A percentile compares a stretch with the other conserved stretches of the same genome.
Evolutionary conservation across 2,113 vertebrate genomes (phyloP).

Genomic region (Dicrurus megarhynchus): DNA sequence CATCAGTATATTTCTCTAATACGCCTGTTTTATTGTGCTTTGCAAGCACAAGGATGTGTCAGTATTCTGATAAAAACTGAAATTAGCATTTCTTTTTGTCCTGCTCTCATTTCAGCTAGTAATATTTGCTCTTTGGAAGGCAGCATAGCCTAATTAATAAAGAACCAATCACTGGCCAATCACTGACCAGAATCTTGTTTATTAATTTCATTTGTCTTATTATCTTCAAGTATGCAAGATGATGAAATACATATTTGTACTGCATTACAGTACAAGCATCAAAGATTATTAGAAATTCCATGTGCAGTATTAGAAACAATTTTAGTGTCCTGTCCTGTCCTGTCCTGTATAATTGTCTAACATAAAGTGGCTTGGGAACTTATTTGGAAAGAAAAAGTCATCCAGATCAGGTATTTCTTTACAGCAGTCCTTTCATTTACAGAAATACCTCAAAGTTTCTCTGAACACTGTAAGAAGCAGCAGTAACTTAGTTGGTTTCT

Average conservation of each 20-base stretch:
- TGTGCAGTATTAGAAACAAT: neutral
- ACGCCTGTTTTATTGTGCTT: conserved; percentile 3
- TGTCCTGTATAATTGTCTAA: neutral
- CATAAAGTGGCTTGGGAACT: neutral
- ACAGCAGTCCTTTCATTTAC: neutral
- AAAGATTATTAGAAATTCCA: neutral
- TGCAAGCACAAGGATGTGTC: conserved; percentile 19
- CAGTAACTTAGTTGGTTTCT: neutral
- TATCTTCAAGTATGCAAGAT: neutral
- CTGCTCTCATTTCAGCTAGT: conserved; percentile 49
- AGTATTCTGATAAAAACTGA: conserved; percentile 62
- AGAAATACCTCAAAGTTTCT: neutral
- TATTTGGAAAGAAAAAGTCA: neutral
- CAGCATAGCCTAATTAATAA: neutral
- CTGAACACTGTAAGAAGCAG: neutral
- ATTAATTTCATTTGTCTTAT: neutral
- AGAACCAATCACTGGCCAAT: neutral
- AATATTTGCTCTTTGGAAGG: conserved; percentile 35
- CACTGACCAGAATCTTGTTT: neutral
- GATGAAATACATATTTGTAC: neutral
- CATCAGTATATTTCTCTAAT: conserved; percentile 32
- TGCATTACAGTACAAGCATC: neutral
- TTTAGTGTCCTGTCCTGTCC: neutral
- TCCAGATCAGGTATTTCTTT: neutral
- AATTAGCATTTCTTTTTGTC: conserved; percentile 57